A percentile compares a stretch with the other conserved stretches of the same genome.
Evolutionary conservation across 2,888 invertebrate genomes (phyloP).

Genomic region (Drosophila pegasa): DNA sequence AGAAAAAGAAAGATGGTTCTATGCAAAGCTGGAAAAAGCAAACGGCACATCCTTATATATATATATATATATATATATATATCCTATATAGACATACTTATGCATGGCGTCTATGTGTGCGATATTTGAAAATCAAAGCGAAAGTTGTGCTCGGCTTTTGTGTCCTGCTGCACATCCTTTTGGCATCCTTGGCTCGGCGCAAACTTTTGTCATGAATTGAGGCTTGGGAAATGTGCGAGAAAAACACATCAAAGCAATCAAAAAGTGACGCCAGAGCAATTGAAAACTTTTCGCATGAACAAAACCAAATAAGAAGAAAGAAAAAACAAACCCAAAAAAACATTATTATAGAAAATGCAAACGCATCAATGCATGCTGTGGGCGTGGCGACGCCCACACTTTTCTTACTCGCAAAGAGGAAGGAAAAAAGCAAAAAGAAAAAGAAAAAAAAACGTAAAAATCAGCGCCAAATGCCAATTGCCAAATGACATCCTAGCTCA

Average conservation of each 20-base stretch:
- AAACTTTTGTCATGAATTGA: constrained; percentile 79
- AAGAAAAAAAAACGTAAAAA: not conserved
- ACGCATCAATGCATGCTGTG: constrained; percentile 51
- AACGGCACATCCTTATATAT: constrained; percentile 18
- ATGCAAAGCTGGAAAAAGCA: constrained; percentile 44
- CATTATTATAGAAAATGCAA: constrained; percentile 62
- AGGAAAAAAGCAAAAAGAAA: constrained; percentile 1
- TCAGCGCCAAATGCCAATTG: constrained; percentile 64
- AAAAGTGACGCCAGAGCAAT: constrained; percentile 80
- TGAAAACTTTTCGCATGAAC: constrained; percentile 78
- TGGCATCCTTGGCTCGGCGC: constrained; percentile 43
- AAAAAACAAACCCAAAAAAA: constrained; percentile 31
- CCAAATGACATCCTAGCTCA: constrained; percentile 43
- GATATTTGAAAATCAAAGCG: constrained; percentile 77
- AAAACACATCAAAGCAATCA: constrained; percentile 81
- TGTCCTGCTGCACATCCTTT: constrained; percentile 29
- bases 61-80: not conserved
- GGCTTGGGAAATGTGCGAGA: constrained; percentile 78
- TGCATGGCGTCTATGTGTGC: constrained; percentile 24
- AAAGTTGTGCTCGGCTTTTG: constrained; percentile 70
- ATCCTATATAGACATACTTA: not conserved
- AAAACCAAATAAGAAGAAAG: constrained; percentile 19
- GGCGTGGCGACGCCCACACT: not conserved
- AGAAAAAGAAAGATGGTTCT: constrained; percentile 3
- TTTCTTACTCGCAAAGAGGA: constrained; percentile 7